Percentiles rank a stretch among this genome's conserved stretches.
phyloP scores from a whole-genome alignment of 2,113 vertebrate genomes.

The Forbesichthys papilliferus region DNA sequence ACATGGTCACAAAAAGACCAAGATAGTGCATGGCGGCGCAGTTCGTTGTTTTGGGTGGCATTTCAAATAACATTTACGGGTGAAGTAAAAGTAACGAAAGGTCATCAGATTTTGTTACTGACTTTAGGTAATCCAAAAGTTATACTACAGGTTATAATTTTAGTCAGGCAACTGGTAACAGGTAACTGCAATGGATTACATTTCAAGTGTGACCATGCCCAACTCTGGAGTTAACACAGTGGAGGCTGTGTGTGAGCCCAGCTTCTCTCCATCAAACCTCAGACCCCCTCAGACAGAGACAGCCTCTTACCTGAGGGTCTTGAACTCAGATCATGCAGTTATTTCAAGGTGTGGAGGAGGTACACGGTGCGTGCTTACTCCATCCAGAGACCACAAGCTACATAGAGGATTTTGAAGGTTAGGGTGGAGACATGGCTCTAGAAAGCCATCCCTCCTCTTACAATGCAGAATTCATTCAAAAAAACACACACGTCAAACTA shows the following conservation, averaged over 20 bases:
- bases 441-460: conserved; percentile 45
- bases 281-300: conserved; percentile 19
- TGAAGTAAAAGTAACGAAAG: too few species aligned
- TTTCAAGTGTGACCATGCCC: too few species aligned
- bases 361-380: conserved; percentile 29
- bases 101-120: too few species aligned
- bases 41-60: too few species aligned
- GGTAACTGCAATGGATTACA: too few species aligned
- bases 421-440: conserved; percentile 1
- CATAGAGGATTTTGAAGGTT: conserved; percentile 43
- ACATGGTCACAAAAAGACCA: too few species aligned
- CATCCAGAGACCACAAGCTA: conserved; percentile 11
- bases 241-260: conserved; percentile 17
- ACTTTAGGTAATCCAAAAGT: too few species aligned
- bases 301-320: background rate
- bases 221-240: too few species aligned
- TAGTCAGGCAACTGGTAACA: too few species aligned
- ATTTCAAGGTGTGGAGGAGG: conserved; percentile 10
- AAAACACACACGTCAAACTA: background rate
- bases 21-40: too few species aligned
- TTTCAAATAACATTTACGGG: too few species aligned
- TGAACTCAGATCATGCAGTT: conserved; percentile 24
- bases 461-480: conserved; percentile 37
- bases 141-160: too few species aligned
- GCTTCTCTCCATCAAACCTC: background rate